These are phyloP conservation scores for Anas acuta DNA, from an alignment of 2,797 vertebrate species.

Conservation along the genomic window DNA sequence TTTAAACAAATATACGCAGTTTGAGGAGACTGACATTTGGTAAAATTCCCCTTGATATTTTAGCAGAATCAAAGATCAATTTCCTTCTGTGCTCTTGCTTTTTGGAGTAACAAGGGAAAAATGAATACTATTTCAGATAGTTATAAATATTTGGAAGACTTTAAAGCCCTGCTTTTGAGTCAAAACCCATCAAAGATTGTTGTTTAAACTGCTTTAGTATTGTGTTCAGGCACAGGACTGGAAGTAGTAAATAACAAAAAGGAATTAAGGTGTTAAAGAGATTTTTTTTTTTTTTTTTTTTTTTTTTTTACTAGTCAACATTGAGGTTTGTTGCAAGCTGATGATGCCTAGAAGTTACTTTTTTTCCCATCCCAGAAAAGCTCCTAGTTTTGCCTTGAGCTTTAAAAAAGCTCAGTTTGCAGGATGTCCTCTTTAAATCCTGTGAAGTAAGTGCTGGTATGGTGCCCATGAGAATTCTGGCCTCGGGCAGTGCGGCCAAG, in stretches of 20 bases:
- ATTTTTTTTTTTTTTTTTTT: too few species aligned
- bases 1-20: conserved; percentile 63
- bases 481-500: neutral
- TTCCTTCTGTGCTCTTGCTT: neutral
- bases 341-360: neutral
- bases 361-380: neutral
- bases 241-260: neutral
- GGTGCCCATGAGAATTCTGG: neutral
- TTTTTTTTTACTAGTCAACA: too few species aligned
- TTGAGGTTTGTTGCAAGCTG: neutral
- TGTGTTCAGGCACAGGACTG: neutral
- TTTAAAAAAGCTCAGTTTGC: neutral
- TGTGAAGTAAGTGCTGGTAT: neutral
- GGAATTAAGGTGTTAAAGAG: too few species aligned
- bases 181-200: neutral
- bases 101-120: neutral
- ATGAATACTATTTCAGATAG: neutral
- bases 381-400: neutral
- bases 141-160: neutral
- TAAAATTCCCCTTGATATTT: conserved; percentile 43
- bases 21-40: conserved; percentile 43
- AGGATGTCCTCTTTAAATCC: neutral
- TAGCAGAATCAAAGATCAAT: conserved; percentile 32
- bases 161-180: neutral
- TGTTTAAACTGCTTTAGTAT: neutral